These are phyloP conservation scores for Nerophis lumbriciformis DNA, from an alignment of 2,113 vertebrate genomes.

Conservation along the genomic window DNA sequence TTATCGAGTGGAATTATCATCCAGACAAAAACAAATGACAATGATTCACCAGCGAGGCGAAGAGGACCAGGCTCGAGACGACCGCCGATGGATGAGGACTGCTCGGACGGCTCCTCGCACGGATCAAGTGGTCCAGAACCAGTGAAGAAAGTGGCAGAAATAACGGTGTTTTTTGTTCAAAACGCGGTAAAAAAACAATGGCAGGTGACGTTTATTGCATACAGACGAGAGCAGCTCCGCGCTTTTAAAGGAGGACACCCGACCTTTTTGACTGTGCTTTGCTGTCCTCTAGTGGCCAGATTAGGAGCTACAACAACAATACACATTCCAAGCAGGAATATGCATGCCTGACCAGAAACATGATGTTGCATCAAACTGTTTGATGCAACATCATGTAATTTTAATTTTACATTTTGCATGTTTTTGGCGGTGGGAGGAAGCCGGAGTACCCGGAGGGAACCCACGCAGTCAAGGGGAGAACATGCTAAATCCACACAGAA, in stretches of 20 bases:
- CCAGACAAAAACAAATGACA: neutral
- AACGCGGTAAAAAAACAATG: neutral
- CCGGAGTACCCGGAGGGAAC: no score
- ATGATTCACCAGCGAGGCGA: neutral
- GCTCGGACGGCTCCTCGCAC: neutral
- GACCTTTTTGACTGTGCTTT: neutral
- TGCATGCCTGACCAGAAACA: no score
- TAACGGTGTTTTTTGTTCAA: neutral
- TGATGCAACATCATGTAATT: no score
- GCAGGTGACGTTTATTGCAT: neutral
- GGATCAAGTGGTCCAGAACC: neutral
- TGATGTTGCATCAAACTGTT: no score
- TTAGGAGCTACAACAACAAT: slow-evolving; percentile 13
- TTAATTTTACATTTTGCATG: no score
- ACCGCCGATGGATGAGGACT: neutral
- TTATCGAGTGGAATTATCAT: neutral
- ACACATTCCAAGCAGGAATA: no score
- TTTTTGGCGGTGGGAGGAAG: no score
- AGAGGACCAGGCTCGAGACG: neutral
- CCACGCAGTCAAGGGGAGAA: no score
- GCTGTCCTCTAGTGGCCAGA: slow-evolving; percentile 31
- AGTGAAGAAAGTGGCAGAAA: neutral
- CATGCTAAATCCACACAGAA: no score
- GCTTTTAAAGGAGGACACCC: neutral
- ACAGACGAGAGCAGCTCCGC: slow-evolving; percentile 12